A percentile compares a stretch with the other conserved stretches of the same genome.
Evolutionary conservation across 2,797 vertebrate genomes (phyloP).

Genomic region (Fratercula arctica): DNA sequence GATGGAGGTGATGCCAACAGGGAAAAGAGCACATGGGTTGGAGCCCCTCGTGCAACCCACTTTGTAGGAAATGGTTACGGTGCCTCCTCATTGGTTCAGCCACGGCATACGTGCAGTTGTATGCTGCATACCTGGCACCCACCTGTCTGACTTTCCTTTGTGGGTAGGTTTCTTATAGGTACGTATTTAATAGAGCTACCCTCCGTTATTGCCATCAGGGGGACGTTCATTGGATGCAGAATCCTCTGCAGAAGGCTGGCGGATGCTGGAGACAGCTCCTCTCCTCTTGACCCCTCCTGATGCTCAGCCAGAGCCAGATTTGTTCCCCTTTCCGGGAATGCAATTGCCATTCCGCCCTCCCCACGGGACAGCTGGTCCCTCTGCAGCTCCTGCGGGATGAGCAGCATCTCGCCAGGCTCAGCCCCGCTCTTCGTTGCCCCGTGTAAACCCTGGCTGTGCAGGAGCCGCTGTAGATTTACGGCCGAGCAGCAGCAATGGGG

Average conservation of each 20-base stretch:
- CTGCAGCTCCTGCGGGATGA: fast-evolving
- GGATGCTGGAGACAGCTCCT: background rate
- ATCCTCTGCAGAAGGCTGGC: background rate
- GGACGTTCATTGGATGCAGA: background rate
- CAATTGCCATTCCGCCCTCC: background rate
- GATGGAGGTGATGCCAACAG: background rate
- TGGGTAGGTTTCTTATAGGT: background rate
- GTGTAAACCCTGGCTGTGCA: background rate
- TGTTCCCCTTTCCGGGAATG: background rate
- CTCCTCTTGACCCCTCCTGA: background rate
- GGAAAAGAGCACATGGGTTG: background rate
- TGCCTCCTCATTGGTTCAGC: background rate
- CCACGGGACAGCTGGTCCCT: background rate
- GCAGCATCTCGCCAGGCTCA: background rate
- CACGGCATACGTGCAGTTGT: background rate
- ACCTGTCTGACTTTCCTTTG: background rate
- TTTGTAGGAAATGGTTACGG: background rate
- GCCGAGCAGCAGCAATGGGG: background rate
- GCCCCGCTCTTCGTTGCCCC: background rate
- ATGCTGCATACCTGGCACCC: fast-evolving
- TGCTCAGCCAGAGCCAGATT: background rate
- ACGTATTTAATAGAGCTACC: background rate
- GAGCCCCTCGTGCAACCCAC: background rate
- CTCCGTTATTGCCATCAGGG: background rate
- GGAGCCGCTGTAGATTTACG: background rate